Evolutionary conservation across 1,140 invertebrate species (phyloP).

Genomic region (Euwallacea fornicatus): DNA sequence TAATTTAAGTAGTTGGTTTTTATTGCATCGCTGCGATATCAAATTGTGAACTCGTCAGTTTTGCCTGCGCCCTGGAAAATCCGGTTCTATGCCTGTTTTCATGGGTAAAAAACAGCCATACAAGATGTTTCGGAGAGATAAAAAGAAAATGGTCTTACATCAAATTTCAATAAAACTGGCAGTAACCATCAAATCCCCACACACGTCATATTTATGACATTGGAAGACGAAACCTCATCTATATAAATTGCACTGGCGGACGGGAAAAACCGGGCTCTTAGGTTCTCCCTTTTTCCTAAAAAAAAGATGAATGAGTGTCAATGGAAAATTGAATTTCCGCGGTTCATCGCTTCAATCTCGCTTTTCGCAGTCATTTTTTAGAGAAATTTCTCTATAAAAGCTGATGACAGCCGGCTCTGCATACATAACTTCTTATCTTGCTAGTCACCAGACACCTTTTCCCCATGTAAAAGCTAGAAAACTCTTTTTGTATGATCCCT

Average conservation of each 20-base stretch:
- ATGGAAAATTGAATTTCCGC: constrained; percentile 61
- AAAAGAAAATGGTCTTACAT: constrained; percentile 8
- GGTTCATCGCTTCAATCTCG: constrained; percentile 61
- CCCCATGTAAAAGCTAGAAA: constrained; percentile 32
- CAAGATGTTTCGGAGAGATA: constrained; percentile 8
- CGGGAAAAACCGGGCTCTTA: constrained; percentile 27
- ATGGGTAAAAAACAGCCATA: not conserved
- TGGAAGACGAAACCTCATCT: constrained; percentile 34
- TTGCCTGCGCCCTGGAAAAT: not conserved
- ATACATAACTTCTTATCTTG: constrained; percentile 45
- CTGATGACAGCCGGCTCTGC: constrained; percentile 45
- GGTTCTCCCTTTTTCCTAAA: constrained; percentile 23
- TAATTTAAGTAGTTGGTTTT: constrained; percentile 11
- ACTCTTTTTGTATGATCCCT: constrained; percentile 17
- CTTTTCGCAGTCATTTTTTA: constrained; percentile 44
- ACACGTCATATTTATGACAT: constrained; percentile 38
- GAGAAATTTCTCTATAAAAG: constrained; percentile 47
- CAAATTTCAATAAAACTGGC: constrained; percentile 34
- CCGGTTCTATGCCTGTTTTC: no score
- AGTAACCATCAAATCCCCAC: constrained; percentile 30
- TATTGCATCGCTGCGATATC: constrained; percentile 6
- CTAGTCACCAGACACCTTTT: constrained; percentile 45
- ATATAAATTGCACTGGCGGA: constrained; percentile 34
- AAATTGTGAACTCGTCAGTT: constrained; percentile 11
- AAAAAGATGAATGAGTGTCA: constrained; percentile 56